Evolutionary conservation across 1,140 invertebrate genomes (phyloP).

Genomic region (Caerostris extrusa): DNA sequence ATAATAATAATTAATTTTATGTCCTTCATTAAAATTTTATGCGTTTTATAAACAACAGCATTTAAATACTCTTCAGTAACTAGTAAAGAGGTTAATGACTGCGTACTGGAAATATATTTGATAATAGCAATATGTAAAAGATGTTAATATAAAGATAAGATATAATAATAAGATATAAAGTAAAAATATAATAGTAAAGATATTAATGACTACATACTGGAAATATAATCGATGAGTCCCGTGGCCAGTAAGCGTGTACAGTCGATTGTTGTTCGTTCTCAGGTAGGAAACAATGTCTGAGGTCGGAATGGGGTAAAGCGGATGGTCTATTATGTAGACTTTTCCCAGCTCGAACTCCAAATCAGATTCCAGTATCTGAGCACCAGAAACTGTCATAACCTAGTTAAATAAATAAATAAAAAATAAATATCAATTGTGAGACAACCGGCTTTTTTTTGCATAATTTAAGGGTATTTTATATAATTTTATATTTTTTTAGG

Average conservation of each 20-base stretch:
- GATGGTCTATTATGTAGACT: conserved; percentile 81
- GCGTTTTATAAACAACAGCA: no score
- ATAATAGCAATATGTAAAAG: conserved; percentile 29
- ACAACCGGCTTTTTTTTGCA: no score
- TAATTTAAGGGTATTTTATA: no score
- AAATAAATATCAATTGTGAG: no score
- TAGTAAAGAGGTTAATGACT: no score
- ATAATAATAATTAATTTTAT: no score
- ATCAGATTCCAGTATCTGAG: conserved; percentile 80
- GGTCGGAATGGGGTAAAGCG: conserved; percentile 80
- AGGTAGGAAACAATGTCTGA: conserved; percentile 79
- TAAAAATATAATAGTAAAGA: no score
- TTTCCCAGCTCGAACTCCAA: conserved; percentile 80
- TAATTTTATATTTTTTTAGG: no score
- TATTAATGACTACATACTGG: conserved; percentile 78
- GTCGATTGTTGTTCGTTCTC: neutral
- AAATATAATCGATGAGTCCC: conserved; percentile 79
- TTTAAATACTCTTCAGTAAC: no score
- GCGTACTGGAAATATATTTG: conserved; percentile 79
- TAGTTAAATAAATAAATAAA: conserved; percentile 74
- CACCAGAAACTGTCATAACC: conserved; percentile 81
- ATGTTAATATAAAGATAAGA: no score
- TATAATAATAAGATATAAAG: no score
- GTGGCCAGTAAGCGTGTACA: conserved; percentile 78
- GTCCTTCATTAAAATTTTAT: no score